Base-by-base conservation (phyloP, 2,888 invertebrate species). In the Rosalia funebris region DNA sequence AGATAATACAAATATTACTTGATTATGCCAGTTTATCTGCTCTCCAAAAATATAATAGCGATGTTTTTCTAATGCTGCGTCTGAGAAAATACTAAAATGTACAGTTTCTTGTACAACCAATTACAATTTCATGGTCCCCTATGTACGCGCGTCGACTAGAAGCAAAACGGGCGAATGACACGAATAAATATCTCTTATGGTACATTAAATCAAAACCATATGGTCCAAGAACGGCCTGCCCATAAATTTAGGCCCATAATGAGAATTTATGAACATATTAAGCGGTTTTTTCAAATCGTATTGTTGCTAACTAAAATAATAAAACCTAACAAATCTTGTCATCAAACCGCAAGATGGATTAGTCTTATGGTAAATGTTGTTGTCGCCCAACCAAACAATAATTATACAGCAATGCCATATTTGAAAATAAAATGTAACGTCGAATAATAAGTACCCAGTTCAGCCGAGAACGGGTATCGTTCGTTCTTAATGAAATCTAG, bases 241-340 rank as follows among this genome's bases (percentile, higher is more conserved):
- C 71, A 72, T 75, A 75, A 74, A 74, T 75, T 72, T 70, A 64
- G 72, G 70, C 70, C 67, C 66, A 71, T 75, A 75, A 75, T 75
- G 75, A 74, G 72, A 73, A 75, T 75, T 75, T 75, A 75, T 74
- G 72, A 45, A 62, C 65, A 69, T 68, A 68, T 69, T 70, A 72
- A 68, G 63, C 63, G 46, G 46, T 66, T 62, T 66, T 71, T 71
- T 69, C 61, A 66, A 65, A 66, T 66, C 62, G 60, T 59, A 69
- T 69, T 67, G 67, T 69, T 66, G 56, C 52, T 56, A 36, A 36
- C 54, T 54, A 52, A 54, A 62, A 59, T 54, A 59, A 59, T 59
- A 54, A 59, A 42, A 47, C 47, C 41, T 42, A 42, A 42, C 41
- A 31, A 42, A 37, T 53, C 53, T 42, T 53, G 53, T 53, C 53